A percentile compares a stretch with the other conserved stretches of the same genome.
Conservation (phyloP, 1,140 invertebrate genomes). For the Heterodera schachtii region DNA sequence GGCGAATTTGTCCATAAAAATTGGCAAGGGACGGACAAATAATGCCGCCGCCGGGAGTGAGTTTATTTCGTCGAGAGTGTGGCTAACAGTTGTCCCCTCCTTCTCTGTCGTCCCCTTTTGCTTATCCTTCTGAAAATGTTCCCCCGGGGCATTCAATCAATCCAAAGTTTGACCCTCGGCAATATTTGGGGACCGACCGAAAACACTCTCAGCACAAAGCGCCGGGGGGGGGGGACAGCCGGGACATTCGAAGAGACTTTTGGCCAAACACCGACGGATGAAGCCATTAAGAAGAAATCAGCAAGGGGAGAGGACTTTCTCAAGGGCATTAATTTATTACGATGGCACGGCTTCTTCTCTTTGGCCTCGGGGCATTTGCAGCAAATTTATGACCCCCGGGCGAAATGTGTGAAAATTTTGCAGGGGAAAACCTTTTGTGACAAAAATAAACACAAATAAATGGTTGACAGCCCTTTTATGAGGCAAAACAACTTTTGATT, state of each 20-base stretch:
- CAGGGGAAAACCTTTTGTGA: background rate
- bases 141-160: background rate
- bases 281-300: background rate
- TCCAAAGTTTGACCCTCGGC: background rate
- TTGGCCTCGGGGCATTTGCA: background rate
- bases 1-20: no score
- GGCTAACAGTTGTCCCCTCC: background rate
- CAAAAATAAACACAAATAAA: background rate
- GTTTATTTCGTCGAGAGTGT: background rate
- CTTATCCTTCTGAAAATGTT: background rate
- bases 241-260: background rate
- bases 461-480: background rate
- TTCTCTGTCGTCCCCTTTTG: background rate
- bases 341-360: background rate
- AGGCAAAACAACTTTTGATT: background rate
- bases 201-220: background rate
- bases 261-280: background rate
- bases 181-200: background rate
- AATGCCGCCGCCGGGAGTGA: background rate
- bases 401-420: no score
- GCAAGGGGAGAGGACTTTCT: background rate
- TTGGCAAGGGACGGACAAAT: no score
- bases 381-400: background rate
- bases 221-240: no score
- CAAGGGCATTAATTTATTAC: background rate